Base-by-base conservation (phyloP, 2,888 invertebrate species). In the Aromia moschata region DNA sequence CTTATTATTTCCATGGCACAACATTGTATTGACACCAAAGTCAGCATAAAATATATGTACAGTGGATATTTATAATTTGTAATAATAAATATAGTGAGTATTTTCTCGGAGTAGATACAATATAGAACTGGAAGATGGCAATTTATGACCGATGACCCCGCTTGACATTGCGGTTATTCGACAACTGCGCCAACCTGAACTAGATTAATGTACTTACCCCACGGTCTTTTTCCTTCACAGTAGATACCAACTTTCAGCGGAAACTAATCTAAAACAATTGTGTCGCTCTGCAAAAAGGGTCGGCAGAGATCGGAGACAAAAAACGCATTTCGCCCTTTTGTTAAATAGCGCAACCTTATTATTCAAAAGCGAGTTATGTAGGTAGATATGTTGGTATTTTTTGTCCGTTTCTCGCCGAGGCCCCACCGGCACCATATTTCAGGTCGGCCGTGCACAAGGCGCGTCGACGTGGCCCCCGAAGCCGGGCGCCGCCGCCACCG, bases 381-480 rank as follows among this genome's bases (percentile, higher is more conserved):
- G 30, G 31, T 31, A 41, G 51, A 52, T 41, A 31, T 52, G 52
- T 41, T 31, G 20, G n/a, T 41, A 52, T 41, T 52, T 51, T 52
- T 52, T 52, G 52, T 41, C 33, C n/a, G 2, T 11, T 10, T n/a
- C 37, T n/a, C 25, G 18, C 40, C 18, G 31, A 33, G 30, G 25
- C 31, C 31, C 52, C 54, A 51, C 58, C 53, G 54, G 40, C 62
- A 55, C 55, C 58, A 63, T 56, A 60, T 54, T 49, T 54, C 58
- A 45, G 57, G 49, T 30, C 40, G 9, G 20, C 20, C 52, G 40
- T n/a, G n/a, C 20, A 37, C 14, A 20, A 20, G 38, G 25, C 18
- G 38, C 49, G 49, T 49, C 49, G 38, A 38, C 49, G 30, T 7
- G n/a, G 16, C 25, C 52, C 9, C 52, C 51, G 41, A 52, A 52